Evolutionary conservation across 2,113 vertebrate species (phyloP).

Genomic region (Ia io): DNA sequence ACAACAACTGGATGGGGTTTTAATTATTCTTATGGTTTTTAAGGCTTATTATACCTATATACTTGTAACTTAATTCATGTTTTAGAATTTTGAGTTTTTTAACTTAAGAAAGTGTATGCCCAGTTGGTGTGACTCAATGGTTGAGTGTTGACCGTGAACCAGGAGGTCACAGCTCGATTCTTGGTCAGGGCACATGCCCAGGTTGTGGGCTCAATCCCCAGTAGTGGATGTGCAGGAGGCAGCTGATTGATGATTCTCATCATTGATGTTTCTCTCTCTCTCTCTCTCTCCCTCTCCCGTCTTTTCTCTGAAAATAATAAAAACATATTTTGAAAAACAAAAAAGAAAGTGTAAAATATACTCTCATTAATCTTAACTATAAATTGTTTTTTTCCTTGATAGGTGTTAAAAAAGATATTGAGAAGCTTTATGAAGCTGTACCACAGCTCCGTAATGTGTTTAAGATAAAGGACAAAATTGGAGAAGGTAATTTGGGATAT

Average conservation of each 20-base stretch:
- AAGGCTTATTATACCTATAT: constrained; percentile 4
- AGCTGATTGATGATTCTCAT: no score
- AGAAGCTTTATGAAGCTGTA: constrained; percentile 91
- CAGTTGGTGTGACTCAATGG: no score
- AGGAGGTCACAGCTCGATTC: no score
- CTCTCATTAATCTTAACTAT: constrained; percentile 18
- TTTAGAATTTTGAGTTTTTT: constrained; percentile 51
- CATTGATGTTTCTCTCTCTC: no score
- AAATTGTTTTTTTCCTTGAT: constrained; percentile 72
- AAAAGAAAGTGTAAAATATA: not conserved
- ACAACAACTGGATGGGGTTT: not conserved
- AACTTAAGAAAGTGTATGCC: constrained; percentile 15
- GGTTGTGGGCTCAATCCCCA: no score
- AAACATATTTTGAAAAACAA: no score
- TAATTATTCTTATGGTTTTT: not conserved
- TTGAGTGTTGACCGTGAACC: no score
- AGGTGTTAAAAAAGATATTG: constrained; percentile 90
- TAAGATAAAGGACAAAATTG: constrained; percentile 93
- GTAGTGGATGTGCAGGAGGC: no score
- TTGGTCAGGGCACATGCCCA: no score
- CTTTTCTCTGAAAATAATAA: no score
- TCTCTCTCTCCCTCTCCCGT: no score
- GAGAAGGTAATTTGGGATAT: constrained; percentile 88
- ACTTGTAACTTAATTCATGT: not conserved
- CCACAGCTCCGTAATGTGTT: constrained; percentile 93